Evolutionary conservation across 2,888 invertebrate genomes (phyloP), one percentile per base, ranked within the genome.

Genomic region (Ephialtes manifestator): DNA sequence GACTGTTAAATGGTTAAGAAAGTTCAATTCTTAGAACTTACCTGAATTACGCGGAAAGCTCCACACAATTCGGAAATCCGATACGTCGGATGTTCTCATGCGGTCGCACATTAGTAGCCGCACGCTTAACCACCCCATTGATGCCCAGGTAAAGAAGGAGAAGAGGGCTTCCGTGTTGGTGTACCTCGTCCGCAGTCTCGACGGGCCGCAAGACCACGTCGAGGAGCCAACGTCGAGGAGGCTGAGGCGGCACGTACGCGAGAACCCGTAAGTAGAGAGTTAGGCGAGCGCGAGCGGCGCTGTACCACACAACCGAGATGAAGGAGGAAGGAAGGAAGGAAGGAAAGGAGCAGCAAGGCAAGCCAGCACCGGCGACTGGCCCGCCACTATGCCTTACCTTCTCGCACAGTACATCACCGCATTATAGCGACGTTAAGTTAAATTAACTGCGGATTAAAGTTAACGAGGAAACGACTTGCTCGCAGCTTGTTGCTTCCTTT

Each of bases 381-480:
- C 18, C 39, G 10, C 48, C 53, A 67, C 65, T 8, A n/a, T 20
- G 20, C 31, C 39, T 77, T 75, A 58, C 78, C 70, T 83, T 81
- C 70, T 81, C 81, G 77, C 85, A 75, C 43, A 83, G 85, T 90
- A 89, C 87, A 88, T 90, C 89, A 90, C 81, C 87, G 89, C 80
- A 90, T 89, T 90, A 90, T 87, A 84, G 88, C 87, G 89, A 90
- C 90, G 90, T 89, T 90, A 89, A 90, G 90, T 90, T 90, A 89
- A 90, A 90, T 90, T 90, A 90, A 90, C 90, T 90, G 90, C 87
- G 90, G 89, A 90, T 90, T 90, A 89, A 89, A 90, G 80, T 90
- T 90, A 90, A 90, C 90, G 90, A 90, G 90, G 87, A 89, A 89
- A 90, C 88, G 88, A 90, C 89, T 90, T 88, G 89, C 90, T 89